phyloP scores from a whole-genome alignment of 30 jellyfish, hydroid and myxozoan species.

The Sanderia malayensis region DNA sequence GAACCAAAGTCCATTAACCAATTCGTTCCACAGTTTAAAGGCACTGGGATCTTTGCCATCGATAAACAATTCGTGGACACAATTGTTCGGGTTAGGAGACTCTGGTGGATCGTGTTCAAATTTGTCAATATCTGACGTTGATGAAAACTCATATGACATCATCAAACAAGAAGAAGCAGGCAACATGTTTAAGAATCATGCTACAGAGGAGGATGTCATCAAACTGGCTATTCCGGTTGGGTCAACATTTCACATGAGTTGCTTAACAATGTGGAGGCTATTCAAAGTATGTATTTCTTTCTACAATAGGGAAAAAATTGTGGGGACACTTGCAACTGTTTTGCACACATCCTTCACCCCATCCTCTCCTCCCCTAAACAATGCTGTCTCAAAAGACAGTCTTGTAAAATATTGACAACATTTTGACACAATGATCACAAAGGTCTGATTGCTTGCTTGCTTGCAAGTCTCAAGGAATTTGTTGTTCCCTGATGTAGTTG shows the following conservation, averaged over 20 bases:
- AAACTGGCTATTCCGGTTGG: constrained; percentile 77
- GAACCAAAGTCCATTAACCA: constrained; percentile 12
- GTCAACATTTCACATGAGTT: constrained; percentile 42
- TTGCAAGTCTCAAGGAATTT: too few relatives aligned
- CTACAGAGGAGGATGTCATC: constrained; percentile 49
- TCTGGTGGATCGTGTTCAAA: constrained; percentile 2
- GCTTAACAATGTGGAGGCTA: constrained; percentile 68
- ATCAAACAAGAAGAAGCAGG: constrained; percentile 49
- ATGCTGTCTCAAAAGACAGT: too few relatives aligned
- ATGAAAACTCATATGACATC: constrained; percentile 59
- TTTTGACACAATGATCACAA: too few relatives aligned
- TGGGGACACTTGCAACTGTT: too few relatives aligned
- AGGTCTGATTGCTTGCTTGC: too few relatives aligned
- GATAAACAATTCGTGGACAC: constrained; percentile 56
- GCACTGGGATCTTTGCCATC: constrained; percentile 60
- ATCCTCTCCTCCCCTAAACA: too few relatives aligned
- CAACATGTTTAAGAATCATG: constrained; percentile 5
- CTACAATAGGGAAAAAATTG: too few relatives aligned
- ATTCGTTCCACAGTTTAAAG: constrained; percentile 41
- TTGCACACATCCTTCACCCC: too few relatives aligned
- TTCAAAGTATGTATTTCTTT: constrained; percentile 58
- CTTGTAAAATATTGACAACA: too few relatives aligned
- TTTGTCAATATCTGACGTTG: constrained; percentile 16
- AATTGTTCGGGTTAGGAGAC: constrained; percentile 8
- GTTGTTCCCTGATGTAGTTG: too few relatives aligned